These are phyloP conservation scores for Hydrotaea diabolus DNA, from an alignment of 2,888 invertebrate species.

Conservation along the genomic window DNA sequence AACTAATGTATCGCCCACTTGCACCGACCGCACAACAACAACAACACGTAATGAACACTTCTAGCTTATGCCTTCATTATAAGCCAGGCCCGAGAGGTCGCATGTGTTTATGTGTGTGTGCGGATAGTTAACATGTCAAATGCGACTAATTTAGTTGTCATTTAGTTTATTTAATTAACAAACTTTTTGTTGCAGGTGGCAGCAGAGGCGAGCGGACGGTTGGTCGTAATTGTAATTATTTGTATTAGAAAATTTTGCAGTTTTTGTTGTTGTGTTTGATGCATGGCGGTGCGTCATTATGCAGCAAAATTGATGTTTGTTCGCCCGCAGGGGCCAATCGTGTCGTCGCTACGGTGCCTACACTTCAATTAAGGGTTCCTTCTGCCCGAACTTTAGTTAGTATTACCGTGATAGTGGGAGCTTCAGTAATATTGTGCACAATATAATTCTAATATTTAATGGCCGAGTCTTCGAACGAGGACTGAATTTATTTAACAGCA, in stretches of 20 bases:
- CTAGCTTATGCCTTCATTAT: background rate
- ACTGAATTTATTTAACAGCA: no score
- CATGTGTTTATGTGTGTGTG: background rate
- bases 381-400: no score
- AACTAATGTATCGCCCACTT: slow-evolving; percentile 29
- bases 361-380: no score
- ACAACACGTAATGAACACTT: background rate
- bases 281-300: slow-evolving; percentile 19
- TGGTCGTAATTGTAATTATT: slow-evolving; percentile 48
- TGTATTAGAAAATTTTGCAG: slow-evolving; percentile 57
- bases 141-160: slow-evolving; percentile 73
- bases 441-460: no score
- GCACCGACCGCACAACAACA: slow-evolving; percentile 12
- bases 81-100: background rate
- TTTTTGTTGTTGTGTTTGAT: slow-evolving; percentile 42
- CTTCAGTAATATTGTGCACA: no score
- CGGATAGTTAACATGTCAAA: slow-evolving; percentile 71
- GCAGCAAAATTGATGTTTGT: background rate
- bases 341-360: background rate
- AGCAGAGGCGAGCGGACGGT: slow-evolving; percentile 57
- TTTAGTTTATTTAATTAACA: slow-evolving; percentile 70
- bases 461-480: no score
- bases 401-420: no score
- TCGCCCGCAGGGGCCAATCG: background rate
- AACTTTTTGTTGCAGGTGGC: slow-evolving; percentile 60